phyloP scores from a whole-genome alignment of 1,140 invertebrate species.

The Notospermus geniculatus region DNA sequence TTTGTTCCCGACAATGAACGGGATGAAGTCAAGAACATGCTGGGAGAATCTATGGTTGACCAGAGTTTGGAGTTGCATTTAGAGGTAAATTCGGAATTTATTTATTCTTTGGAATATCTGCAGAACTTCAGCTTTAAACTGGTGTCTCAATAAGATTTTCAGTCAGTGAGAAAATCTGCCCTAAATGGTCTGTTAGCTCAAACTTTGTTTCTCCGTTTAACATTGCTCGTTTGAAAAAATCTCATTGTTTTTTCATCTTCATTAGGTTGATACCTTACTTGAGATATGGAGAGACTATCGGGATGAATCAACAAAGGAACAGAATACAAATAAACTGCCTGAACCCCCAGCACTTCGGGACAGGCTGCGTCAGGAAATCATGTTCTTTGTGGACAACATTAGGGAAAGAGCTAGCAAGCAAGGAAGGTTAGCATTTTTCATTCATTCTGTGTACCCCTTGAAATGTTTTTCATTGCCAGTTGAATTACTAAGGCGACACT shows the following conservation, averaged over 20 bases:
- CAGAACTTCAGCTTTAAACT: too few relatives aligned
- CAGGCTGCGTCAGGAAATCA: constrained; percentile 34
- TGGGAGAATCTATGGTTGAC: constrained; percentile 47
- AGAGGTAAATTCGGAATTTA: constrained; percentile 33
- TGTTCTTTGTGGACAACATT: constrained; percentile 34
- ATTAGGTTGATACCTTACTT: constrained; percentile 34
- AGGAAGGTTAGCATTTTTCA: constrained; percentile 36
- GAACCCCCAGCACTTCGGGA: constrained; percentile 36
- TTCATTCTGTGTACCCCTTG: too few relatives aligned
- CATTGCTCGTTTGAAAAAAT: background rate
- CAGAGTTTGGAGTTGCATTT: constrained; percentile 46
- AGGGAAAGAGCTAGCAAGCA: constrained; percentile 28
- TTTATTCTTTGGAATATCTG: too few relatives aligned
- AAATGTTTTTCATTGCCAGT: too few relatives aligned
- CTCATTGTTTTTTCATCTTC: background rate
- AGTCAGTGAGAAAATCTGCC: too few relatives aligned
- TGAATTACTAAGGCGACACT: too few relatives aligned
- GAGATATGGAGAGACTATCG: constrained; percentile 42
- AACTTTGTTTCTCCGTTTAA: too few relatives aligned
- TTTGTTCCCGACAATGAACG: constrained; percentile 39
- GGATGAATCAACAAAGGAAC: constrained; percentile 28
- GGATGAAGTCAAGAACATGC: constrained; percentile 47
- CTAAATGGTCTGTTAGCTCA: too few relatives aligned
- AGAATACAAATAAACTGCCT: constrained; percentile 17
- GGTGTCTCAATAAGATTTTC: too few relatives aligned